These are phyloP conservation scores for Himalopsyche tibetana DNA, from an alignment of 2,888 invertebrate species.

Conservation along the genomic window DNA sequence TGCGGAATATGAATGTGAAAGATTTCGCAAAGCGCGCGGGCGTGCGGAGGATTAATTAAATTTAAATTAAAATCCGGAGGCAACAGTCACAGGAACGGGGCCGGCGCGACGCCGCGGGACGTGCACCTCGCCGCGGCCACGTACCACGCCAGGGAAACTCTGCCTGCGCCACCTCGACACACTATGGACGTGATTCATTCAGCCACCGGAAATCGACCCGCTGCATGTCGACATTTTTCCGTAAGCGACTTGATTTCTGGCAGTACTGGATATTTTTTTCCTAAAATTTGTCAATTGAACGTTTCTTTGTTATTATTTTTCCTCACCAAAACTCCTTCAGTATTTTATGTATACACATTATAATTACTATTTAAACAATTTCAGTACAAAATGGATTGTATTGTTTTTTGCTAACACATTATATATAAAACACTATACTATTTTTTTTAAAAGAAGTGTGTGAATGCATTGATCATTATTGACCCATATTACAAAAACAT, in stretches of 20 bases:
- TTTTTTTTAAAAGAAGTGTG: no score
- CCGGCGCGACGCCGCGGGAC: conserved; percentile 39
- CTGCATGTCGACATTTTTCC: background rate
- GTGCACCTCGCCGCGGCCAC: conserved; percentile 31
- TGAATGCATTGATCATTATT: no score
- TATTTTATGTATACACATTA: no score
- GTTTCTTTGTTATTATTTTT: no score
- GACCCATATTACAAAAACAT: no score
- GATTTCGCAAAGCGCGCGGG: conserved; percentile 51
- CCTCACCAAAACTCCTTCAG: no score
- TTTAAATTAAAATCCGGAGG: conserved; percentile 57
- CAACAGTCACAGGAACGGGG: conserved; percentile 22
- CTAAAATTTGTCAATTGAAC: no score
- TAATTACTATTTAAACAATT: no score
- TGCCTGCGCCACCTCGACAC: conserved; percentile 14
- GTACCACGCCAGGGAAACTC: background rate
- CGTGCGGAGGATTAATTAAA: conserved; percentile 53
- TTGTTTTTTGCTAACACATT: no score
- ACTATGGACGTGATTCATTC: conserved; percentile 40
- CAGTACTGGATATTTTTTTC: no score
- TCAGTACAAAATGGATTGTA: no score
- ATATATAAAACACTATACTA: no score
- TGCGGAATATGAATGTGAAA: conserved; percentile 55
- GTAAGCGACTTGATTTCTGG: background rate
- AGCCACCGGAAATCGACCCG: conserved; percentile 20